Conservation (phyloP, 2,113 vertebrate genomes). For the Fulica atra region DNA sequence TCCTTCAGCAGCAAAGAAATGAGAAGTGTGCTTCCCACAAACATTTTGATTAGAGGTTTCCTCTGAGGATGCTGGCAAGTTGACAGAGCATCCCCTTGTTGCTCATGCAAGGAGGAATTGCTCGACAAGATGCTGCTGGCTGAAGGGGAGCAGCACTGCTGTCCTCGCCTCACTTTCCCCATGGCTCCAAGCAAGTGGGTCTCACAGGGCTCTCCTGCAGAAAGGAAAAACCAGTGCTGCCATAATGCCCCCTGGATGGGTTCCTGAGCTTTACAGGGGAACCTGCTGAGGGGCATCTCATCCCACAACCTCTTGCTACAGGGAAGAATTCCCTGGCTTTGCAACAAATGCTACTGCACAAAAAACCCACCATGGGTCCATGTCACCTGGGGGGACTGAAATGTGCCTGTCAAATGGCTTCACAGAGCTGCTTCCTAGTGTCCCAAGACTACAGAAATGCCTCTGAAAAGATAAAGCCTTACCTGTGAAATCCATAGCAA, state of each 20-base stretch:
- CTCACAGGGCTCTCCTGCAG: not conserved
- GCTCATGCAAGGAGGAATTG: not conserved
- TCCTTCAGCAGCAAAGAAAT: not conserved
- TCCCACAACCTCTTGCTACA: not conserved
- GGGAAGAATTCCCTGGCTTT: not conserved
- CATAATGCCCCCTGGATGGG: not conserved
- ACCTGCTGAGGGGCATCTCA: not conserved
- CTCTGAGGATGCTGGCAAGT: not conserved
- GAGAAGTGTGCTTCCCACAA: not conserved
- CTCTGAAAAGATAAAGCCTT: not conserved
- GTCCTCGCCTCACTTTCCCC: not conserved
- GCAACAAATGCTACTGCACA: not conserved
- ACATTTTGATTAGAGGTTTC: not conserved
- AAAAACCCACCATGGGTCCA: not conserved
- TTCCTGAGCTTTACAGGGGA: not conserved
- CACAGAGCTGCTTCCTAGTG: not conserved
- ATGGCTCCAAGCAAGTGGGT: not conserved
- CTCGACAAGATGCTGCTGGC: not conserved
- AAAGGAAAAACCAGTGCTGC: not conserved
- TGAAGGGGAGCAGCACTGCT: not conserved
- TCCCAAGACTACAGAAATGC: rapidly evolving
- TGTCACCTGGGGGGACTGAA: not conserved
- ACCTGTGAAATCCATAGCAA: not conserved
- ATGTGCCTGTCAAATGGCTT: not conserved
- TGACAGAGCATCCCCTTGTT: not conserved